Percentiles rank a stretch among this genome's conserved stretches.
Conservation (phyloP, 2,797 vertebrate species). For the Diplodus sargus region DNA sequence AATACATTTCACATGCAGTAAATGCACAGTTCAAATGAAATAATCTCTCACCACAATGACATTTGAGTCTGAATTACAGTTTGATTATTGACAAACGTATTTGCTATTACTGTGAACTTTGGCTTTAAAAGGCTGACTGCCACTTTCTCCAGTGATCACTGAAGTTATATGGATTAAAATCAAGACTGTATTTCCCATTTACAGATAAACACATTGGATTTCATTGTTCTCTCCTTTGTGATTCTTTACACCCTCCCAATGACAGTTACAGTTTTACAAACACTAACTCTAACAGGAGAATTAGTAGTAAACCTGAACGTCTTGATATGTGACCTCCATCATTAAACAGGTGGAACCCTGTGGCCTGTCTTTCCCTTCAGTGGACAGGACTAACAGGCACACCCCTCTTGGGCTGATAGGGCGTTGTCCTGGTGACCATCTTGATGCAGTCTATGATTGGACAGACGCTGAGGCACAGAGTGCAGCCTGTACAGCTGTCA, state of each 20-base stretch:
- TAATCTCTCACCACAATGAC: not conserved
- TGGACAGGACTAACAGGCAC: constrained; percentile 85
- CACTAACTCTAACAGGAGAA: not conserved
- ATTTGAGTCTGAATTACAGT: constrained; percentile 3
- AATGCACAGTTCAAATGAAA: constrained; percentile 5
- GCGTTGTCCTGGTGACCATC: constrained; percentile 91
- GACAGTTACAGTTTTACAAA: not conserved
- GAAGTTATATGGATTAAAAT: constrained; percentile 5
- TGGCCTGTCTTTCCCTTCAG: constrained; percentile 57
- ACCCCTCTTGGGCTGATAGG: constrained; percentile 90
- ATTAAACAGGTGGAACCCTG: not conserved
- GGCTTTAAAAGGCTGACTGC: not conserved
- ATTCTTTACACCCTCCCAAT: not conserved
- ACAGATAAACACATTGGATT: not conserved
- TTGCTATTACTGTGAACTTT: not conserved
- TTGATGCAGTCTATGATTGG: constrained; percentile 96
- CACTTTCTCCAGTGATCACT: not conserved
- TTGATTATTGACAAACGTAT: not conserved
- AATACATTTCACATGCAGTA: not conserved
- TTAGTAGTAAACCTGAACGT: not conserved
- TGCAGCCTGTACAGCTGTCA: constrained; percentile 94
- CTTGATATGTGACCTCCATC: not conserved
- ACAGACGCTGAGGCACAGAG: constrained; percentile 93
- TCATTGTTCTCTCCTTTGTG: not conserved
- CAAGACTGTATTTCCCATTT: not conserved